Percentiles rank a stretch among this genome's conserved stretches.
Conservation (phyloP, 2,888 invertebrate species). For the Hymenopus coronatus region DNA sequence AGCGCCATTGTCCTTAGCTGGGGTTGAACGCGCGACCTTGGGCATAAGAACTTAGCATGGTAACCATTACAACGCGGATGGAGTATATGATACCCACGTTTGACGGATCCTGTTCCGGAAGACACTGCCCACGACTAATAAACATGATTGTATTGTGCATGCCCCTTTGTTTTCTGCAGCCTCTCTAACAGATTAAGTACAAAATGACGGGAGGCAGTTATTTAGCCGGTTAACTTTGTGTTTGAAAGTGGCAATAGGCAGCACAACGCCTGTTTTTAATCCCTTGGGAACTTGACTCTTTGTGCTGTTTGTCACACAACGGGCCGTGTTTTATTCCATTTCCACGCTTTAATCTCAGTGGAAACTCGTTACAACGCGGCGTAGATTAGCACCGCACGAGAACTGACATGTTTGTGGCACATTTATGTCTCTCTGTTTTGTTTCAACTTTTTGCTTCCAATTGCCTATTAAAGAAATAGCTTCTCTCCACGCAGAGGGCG, state of each 20-base stretch:
- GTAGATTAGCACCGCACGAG: neutral
- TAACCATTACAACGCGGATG: no score
- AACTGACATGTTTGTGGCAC: neutral
- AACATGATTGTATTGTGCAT: no score
- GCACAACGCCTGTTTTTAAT: neutral
- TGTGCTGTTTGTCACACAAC: neutral
- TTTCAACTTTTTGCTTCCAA: neutral
- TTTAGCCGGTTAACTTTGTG: neutral
- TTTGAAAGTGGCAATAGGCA: neutral
- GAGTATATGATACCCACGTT: no score
- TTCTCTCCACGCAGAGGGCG: neutral
- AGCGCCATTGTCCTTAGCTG: no score
- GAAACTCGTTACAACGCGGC: neutral
- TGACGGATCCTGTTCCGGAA: no score
- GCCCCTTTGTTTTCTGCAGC: neutral
- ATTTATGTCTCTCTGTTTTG: neutral
- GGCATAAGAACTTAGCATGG: no score
- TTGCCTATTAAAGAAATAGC: neutral
- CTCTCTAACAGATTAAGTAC: neutral
- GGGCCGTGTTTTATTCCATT: neutral
- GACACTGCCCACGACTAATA: no score
- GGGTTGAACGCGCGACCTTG: no score
- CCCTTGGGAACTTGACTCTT: neutral
- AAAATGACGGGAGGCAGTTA: neutral
- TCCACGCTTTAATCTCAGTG: neutral